A percentile compares a stretch with the other conserved stretches of the same genome.
Evolutionary conservation across 2,113 vertebrate species (phyloP).

Genomic region (Larimichthys crocea): DNA sequence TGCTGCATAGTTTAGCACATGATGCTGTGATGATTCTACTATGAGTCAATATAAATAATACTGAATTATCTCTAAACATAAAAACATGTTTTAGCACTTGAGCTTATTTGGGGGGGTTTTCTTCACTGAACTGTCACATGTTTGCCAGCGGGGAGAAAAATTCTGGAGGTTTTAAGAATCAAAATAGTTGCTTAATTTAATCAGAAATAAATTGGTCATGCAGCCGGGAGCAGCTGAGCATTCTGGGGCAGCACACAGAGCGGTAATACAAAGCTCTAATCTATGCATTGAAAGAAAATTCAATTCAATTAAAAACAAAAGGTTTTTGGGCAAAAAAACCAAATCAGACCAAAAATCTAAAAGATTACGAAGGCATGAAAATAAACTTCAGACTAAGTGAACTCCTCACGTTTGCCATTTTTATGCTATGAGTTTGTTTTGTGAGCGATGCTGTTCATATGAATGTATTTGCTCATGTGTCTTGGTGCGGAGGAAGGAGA

Average conservation of each 20-base stretch:
- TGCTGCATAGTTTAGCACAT: neutral
- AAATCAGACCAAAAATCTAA: neutral
- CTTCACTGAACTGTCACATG: neutral
- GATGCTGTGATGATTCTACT: neutral
- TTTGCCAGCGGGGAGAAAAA: neutral
- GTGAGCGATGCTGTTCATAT: neutral
- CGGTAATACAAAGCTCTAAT: neutral
- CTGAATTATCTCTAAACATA: neutral
- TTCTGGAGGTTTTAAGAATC: neutral
- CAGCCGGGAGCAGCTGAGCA: slow-evolving; percentile 2
- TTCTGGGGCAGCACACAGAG: neutral
- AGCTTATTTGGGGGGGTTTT: neutral
- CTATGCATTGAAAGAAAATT: neutral
- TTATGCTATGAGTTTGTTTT: neutral
- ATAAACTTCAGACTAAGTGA: neutral
- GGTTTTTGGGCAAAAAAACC: neutral
- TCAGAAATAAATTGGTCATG: neutral
- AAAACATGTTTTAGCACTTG: neutral
- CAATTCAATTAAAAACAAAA: neutral
- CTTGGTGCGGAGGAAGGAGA: neutral
- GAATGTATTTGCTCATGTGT: neutral
- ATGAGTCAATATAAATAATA: neutral
- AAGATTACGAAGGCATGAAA: neutral
- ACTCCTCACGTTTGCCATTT: neutral
- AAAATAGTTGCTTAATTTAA: slow-evolving; percentile 15